A percentile compares a stretch with the other conserved stretches of the same genome.
phyloP scores from a whole-genome alignment of 2,797 vertebrate species.

The Gastrophryne carolinensis region DNA sequence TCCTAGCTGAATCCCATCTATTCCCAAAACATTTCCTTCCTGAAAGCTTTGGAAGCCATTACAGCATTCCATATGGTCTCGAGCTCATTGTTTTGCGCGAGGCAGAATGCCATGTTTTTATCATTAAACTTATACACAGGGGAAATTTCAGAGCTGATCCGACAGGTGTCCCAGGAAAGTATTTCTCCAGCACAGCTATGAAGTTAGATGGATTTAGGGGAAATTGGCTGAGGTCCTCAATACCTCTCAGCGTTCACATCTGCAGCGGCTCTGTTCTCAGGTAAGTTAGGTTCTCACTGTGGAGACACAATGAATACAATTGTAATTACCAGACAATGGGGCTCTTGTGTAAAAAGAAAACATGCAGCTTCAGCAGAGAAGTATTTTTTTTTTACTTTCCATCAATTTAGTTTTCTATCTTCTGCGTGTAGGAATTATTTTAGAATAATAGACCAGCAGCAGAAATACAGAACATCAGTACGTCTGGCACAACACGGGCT shows the following conservation, averaged over 20 bases:
- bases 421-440: slow-evolving; percentile 12
- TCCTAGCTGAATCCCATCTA: slow-evolving; percentile 46
- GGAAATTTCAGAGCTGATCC: slow-evolving; percentile 45
- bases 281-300: slow-evolving; percentile 38
- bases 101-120: slow-evolving; percentile 52
- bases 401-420: slow-evolving; percentile 4
- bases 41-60: slow-evolving; percentile 51
- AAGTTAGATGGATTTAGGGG: slow-evolving; percentile 53
- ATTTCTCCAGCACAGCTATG: slow-evolving; percentile 42
- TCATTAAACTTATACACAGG: slow-evolving; percentile 48
- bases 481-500: neutral
- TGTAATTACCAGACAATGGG: slow-evolving; percentile 48
- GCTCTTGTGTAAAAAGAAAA: slow-evolving; percentile 42
- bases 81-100: slow-evolving; percentile 46
- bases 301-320: slow-evolving; percentile 47
- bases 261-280: slow-evolving; percentile 41
- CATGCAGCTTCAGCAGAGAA: slow-evolving; percentile 28
- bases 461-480: neutral
- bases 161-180: slow-evolving; percentile 48
- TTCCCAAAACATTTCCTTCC: slow-evolving; percentile 52
- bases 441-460: slow-evolving; percentile 1
- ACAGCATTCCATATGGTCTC: slow-evolving; percentile 47
- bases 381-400: slow-evolving; percentile 13
- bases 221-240: slow-evolving; percentile 42
- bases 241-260: slow-evolving; percentile 43